Base-by-base conservation (phyloP, 2,888 invertebrate species). In the Minunthozetes semirufus region DNA sequence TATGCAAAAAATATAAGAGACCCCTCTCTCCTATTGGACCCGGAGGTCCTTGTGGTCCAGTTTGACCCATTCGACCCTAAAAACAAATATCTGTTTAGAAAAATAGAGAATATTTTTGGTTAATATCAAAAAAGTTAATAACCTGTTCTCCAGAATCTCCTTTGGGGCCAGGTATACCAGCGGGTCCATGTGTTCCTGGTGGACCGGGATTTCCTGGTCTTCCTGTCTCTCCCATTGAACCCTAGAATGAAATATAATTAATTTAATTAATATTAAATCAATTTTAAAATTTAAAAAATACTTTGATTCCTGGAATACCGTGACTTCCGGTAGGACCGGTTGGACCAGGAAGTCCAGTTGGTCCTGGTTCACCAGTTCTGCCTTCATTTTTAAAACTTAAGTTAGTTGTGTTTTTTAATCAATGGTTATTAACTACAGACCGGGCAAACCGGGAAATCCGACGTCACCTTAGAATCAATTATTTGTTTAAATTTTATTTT, bases 291-390 rank as follows among this genome's bases (percentile, higher is more conserved):
- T 11, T 42, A 11, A 42, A 42, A 9, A 42, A 42, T 42, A 42
- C 59, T 25, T 59, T 59, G 8, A 59, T n/a, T 59, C 59, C 59
- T 59, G 59, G 59, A 9, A 25, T 27, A 9, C 92, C 92, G 0
- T 89, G 80, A 90, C 90, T 77, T 92, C 91, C 82, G 86, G 87
- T 76, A 87, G 86, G 77, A 85, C 91, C 92, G 80, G 88, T 83
- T 29, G 89, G 88, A 75, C 93, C 93, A 83, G 91, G 91, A 17
- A 89, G 89, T 9, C 93, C 92, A 42, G 86, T 79, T 0, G 88
- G 86, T 19, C 92, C 92, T 19, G 84, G 79, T 11, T 87, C 83
- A 22, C 91, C 91, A 78, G 90, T 85, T 80, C 91, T 90, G 74
- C 93, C 91, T 83, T 92, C 91, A 78, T 88, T 6, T 11, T 53